These are phyloP conservation scores for Ophioninae sp. DNA, from an alignment of 2,888 invertebrate genomes.

Conservation along the genomic window DNA sequence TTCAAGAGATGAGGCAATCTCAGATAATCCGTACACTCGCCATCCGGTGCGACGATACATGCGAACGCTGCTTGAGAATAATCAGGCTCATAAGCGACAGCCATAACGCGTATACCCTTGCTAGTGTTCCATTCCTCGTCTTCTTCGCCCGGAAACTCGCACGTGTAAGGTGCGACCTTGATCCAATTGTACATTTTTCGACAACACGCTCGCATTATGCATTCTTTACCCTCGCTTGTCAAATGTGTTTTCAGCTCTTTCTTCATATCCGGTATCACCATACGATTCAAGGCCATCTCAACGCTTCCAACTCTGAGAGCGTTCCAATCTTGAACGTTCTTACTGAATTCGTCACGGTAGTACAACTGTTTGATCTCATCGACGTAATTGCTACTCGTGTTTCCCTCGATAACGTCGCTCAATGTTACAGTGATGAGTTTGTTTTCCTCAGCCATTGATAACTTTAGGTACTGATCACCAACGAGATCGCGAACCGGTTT, in stretches of 20 bases:
- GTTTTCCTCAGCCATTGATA: constrained; percentile 90
- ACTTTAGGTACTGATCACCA: constrained; percentile 93
- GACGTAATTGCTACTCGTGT: constrained; percentile 79
- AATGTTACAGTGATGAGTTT: constrained; percentile 87
- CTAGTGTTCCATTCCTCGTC: constrained; percentile 94
- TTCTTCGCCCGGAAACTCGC: constrained; percentile 88
- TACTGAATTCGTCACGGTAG: constrained; percentile 94
- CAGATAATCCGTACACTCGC: constrained; percentile 94
- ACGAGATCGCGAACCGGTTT: constrained; percentile 94
- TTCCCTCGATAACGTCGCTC: constrained; percentile 89
- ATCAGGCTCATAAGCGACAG: constrained; percentile 92
- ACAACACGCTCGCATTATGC: constrained; percentile 90
- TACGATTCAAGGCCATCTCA: constrained; percentile 87
- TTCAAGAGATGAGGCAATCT: constrained; percentile 91
- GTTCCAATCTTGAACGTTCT: constrained; percentile 96
- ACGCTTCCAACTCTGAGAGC: constrained; percentile 91
- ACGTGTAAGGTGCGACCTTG: constrained; percentile 90
- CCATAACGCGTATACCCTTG: constrained; percentile 91
- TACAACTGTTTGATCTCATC: constrained; percentile 93
- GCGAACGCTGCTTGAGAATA: constrained; percentile 92
- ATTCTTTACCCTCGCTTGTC: constrained; percentile 92
- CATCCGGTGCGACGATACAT: constrained; percentile 91
- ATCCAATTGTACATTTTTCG: constrained; percentile 93
- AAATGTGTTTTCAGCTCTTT: constrained; percentile 91
- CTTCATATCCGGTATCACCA: constrained; percentile 91